These are phyloP conservation scores for Steinernema khuongi DNA, from an alignment of 1,140 invertebrate genomes.

Conservation along the genomic window DNA sequence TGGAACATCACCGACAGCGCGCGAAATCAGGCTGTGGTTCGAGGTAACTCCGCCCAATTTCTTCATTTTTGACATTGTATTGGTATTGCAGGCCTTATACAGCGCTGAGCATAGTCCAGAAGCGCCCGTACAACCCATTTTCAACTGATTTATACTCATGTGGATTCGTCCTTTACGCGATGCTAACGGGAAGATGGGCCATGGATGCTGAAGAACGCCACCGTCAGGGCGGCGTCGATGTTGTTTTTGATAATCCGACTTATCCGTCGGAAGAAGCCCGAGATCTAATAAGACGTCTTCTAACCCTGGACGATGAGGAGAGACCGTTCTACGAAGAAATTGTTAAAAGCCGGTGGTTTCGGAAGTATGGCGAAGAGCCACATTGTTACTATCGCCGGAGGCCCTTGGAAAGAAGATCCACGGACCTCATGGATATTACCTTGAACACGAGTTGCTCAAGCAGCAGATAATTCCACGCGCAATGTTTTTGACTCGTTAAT, in stretches of 20 bases:
- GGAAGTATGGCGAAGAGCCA: neutral
- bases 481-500: no score
- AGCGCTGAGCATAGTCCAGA: neutral
- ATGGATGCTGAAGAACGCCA: neutral
- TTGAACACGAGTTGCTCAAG: no score
- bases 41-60: neutral
- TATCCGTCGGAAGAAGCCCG: neutral
- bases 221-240: neutral
- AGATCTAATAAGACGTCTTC: neutral
- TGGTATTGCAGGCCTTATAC: neutral
- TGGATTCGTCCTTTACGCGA: conserved; percentile 32
- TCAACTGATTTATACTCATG: conserved; percentile 28
- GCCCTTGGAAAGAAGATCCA: no score
- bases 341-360: neutral
- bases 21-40: neutral
- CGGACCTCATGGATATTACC: no score
- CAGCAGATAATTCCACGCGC: no score
- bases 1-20: neutral
- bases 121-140: conserved; percentile 27
- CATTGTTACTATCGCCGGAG: no score
- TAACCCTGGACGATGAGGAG: neutral
- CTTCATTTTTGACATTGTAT: neutral
- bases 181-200: conserved; percentile 33
- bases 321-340: neutral
- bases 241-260: neutral